Conservation (phyloP, 2,113 vertebrate species). For the Gallinago undulata region DNA sequence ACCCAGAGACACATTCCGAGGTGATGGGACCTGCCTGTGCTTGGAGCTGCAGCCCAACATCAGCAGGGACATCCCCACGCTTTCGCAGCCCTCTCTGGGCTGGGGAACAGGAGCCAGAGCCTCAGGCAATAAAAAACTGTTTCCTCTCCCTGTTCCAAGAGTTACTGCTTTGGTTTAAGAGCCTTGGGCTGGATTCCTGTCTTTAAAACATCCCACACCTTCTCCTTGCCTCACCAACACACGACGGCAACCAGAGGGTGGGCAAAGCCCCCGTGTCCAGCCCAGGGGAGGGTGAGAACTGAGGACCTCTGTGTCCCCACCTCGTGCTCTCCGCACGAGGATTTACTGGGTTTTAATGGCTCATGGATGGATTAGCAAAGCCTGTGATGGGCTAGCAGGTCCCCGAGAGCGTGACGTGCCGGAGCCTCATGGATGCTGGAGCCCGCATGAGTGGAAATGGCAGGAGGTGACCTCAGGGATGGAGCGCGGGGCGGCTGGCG, state of each 20-base stretch:
- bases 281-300: not conserved
- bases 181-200: not conserved
- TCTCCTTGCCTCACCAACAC: not conserved
- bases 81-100: not conserved
- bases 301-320: not conserved
- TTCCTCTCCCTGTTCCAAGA: not conserved
- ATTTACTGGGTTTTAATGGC: not conserved
- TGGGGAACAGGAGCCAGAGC: not conserved
- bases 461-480: slow-evolving; percentile 15
- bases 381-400: slow-evolving; percentile 30
- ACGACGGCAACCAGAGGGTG: not conserved
- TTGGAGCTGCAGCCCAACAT: not conserved
- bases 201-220: not conserved
- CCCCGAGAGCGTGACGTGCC: not conserved
- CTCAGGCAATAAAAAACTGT: not conserved
- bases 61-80: not conserved
- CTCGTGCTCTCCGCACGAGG: not conserved
- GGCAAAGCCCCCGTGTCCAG: not conserved
- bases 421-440: not conserved
- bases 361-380: slow-evolving; percentile 55
- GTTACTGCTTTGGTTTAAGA: not conserved
- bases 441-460: not conserved
- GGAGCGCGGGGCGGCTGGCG: not conserved
- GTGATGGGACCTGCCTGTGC: rapidly evolving
- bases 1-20: not conserved